Evolutionary conservation across 2,888 invertebrate genomes (phyloP).

Genomic region (Mimas tiliae): DNA sequence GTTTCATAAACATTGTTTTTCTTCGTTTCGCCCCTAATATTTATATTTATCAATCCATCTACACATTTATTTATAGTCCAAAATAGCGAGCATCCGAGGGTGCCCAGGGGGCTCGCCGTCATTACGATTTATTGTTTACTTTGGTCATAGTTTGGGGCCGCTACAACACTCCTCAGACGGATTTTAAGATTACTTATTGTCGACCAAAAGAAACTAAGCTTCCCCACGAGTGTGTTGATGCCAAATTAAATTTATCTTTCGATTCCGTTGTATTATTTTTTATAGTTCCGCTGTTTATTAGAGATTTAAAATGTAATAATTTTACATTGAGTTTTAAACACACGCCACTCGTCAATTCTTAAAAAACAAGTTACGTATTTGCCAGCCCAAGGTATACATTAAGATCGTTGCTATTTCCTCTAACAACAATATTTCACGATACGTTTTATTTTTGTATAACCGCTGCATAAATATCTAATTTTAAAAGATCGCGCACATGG

Average conservation of each 20-base stretch:
- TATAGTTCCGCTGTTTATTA: neutral
- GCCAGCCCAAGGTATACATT: neutral
- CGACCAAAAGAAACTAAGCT: conserved; percentile 52
- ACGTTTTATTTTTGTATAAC: conserved; percentile 56
- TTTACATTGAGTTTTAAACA: conserved; percentile 2
- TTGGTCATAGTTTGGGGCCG: conserved; percentile 75
- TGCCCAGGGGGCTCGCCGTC: conserved; percentile 77
- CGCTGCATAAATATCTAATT: conserved; percentile 57
- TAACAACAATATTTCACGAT: conserved; percentile 45
- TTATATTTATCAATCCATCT: conserved; percentile 85
- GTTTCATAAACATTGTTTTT: conserved; percentile 85
- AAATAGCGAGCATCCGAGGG: conserved; percentile 82
- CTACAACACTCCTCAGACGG: conserved; percentile 61
- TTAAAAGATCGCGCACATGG: conserved; percentile 67
- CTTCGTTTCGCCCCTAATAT: conserved; percentile 84
- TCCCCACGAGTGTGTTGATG: conserved; percentile 50
- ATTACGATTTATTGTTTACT: conserved; percentile 83
- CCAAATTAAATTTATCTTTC: conserved; percentile 21
- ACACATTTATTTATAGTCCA: conserved; percentile 84
- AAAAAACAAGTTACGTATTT: too few species aligned
- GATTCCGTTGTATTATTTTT: conserved; percentile 2
- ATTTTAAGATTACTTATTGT: conserved; percentile 65
- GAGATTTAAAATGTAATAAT: conserved; percentile 1
- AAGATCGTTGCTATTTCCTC: conserved; percentile 29
- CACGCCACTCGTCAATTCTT: too few species aligned